Conservation (phyloP, 2,113 vertebrate species). For the Nipponia nippon region DNA sequence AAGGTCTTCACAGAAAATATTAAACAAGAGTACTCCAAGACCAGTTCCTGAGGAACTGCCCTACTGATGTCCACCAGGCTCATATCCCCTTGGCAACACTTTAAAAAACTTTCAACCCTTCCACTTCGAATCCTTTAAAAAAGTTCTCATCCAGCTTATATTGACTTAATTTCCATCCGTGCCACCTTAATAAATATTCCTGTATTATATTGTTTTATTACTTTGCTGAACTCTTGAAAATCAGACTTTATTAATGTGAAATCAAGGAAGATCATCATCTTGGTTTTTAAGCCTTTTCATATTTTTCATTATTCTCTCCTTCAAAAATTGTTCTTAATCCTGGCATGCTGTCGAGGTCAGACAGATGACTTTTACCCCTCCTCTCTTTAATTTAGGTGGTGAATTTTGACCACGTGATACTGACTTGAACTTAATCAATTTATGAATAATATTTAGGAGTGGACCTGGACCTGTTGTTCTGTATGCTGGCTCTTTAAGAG, state of each 20-base stretch:
- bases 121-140: not conserved
- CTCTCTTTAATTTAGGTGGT: not conserved
- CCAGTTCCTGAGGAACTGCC: not conserved
- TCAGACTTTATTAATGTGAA: not conserved
- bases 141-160: not conserved
- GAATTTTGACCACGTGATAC: not conserved
- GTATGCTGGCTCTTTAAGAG: not conserved
- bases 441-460: not conserved
- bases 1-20: not conserved
- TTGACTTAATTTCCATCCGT: not conserved
- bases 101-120: not conserved
- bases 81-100: not conserved
- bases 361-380: not conserved
- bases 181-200: not conserved
- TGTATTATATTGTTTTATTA: rapidly evolving
- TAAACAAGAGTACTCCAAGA: not conserved
- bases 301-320: not conserved
- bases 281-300: not conserved
- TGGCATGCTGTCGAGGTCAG: rapidly evolving
- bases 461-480: not conserved
- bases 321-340: not conserved
- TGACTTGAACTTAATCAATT: not conserved
- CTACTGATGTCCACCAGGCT: not conserved
- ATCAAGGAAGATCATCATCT: not conserved
- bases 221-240: not conserved